Percentiles rank a stretch among this genome's conserved stretches.
These are phyloP conservation scores for Protonemura montana DNA, from an alignment of 2,888 invertebrate species.

Conservation along the genomic window DNA sequence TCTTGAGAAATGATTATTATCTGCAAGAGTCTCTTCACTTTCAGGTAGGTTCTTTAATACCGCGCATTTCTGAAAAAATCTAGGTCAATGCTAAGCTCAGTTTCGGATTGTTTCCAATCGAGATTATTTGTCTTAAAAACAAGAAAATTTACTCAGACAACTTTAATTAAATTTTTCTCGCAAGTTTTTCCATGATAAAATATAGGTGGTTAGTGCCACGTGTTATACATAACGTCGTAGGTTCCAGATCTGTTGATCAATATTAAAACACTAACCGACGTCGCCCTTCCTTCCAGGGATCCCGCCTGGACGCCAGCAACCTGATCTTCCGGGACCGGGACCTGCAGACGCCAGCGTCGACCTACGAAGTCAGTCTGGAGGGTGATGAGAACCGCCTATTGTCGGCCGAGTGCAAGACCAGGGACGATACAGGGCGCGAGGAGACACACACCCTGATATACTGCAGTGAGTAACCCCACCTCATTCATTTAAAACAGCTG, in stretches of 20 bases:
- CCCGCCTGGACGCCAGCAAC: constrained; percentile 19
- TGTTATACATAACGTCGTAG: background rate
- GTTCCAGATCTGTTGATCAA: background rate
- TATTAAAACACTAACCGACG: too few species aligned
- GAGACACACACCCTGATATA: constrained; percentile 16
- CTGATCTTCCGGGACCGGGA: constrained; percentile 20
- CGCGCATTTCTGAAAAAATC: background rate
- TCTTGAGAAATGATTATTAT: background rate
- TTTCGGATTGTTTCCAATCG: background rate
- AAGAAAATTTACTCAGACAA: background rate
- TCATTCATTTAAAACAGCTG: too few species aligned
- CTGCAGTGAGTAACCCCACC: constrained; percentile 28
- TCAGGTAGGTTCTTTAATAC: background rate
- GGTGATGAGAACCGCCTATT: background rate
- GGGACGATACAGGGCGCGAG: background rate
- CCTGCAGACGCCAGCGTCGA: background rate
- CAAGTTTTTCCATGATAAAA: background rate
- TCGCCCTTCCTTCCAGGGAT: background rate
- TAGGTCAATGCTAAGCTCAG: background rate
- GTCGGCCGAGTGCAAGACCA: background rate
- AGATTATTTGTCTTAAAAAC: background rate
- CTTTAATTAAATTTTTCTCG: background rate
- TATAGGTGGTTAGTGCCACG: background rate
- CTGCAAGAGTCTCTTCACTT: background rate
- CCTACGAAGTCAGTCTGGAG: background rate